Evolutionary conservation across 2,888 invertebrate species (phyloP).

Genomic region (Trisateles emortualis): DNA sequence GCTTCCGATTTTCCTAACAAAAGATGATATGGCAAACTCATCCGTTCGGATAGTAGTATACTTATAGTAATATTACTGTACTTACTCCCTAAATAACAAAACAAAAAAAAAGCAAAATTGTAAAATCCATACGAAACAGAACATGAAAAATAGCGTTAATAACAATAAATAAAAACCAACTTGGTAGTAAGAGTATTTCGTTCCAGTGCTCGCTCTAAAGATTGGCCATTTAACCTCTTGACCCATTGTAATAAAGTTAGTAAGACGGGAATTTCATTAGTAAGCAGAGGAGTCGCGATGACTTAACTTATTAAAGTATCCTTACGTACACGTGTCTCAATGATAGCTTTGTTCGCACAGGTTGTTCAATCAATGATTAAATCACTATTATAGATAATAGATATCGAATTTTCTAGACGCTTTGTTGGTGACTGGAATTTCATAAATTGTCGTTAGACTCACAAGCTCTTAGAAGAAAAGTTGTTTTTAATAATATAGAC

Average conservation of each 20-base stretch:
- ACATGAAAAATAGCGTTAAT: not conserved
- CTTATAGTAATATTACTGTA: too few species aligned
- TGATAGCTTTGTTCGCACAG: constrained; percentile 35
- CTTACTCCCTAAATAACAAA: too few species aligned
- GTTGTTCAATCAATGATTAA: constrained; percentile 26
- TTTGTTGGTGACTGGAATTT: too few species aligned
- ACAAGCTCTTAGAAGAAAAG: too few species aligned
- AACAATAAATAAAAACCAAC: constrained; percentile 16
- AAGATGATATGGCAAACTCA: too few species aligned
- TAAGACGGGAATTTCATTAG: constrained; percentile 63
- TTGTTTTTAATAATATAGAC: too few species aligned
- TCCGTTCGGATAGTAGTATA: too few species aligned
- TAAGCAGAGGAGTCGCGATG: constrained; percentile 45
- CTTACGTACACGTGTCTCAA: constrained; percentile 39
- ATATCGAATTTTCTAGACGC: not conserved
- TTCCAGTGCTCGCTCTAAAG: constrained; percentile 33
- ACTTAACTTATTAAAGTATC: constrained; percentile 56
- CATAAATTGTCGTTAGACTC: too few species aligned
- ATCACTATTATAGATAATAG: constrained; percentile 10
- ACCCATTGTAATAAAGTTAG: constrained; percentile 71
- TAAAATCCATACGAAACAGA: not conserved
- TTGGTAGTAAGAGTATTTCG: constrained; percentile 42
- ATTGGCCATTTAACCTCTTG: constrained; percentile 70
- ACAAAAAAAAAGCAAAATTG: too few species aligned
- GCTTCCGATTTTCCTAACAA: too few species aligned